Evolutionary conservation across 2,888 invertebrate species (phyloP).

Genomic region (Drosophila pegasa): DNA sequence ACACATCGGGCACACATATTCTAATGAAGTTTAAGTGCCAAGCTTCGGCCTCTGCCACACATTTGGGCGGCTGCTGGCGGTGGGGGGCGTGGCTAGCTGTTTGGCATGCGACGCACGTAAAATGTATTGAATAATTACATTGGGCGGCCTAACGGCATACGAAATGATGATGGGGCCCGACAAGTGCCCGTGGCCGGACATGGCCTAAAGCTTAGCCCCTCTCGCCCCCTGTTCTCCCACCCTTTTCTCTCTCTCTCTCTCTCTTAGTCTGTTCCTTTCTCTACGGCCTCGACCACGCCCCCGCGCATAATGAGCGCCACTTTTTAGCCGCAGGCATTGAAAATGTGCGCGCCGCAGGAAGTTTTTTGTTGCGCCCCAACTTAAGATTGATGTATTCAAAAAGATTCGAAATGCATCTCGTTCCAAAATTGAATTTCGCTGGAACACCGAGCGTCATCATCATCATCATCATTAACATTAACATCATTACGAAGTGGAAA

Average conservation of each 20-base stretch:
- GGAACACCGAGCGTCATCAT: conserved; percentile 40
- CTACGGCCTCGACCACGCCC: conserved; percentile 29
- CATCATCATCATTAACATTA: conserved; percentile 19
- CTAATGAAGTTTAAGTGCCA: conserved; percentile 70
- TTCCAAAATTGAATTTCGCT: conserved; percentile 67
- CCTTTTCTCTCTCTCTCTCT: background rate
- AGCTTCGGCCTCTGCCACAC: conserved; percentile 27
- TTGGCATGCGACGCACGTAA: conserved; percentile 74
- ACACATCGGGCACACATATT: conserved; percentile 56
- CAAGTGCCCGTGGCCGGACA: conserved; percentile 57
- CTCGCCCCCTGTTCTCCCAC: background rate
- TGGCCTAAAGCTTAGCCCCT: conserved; percentile 34
- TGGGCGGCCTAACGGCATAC: conserved; percentile 73
- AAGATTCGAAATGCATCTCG: conserved; percentile 63
- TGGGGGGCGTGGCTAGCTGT: conserved; percentile 51
- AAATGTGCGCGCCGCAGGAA: conserved; percentile 57
- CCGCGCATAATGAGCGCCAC: conserved; percentile 68
- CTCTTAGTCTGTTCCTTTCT: too few relatives aligned
- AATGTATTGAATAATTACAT: conserved; percentile 80
- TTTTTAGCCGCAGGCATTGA: conserved; percentile 60
- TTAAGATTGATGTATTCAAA: conserved; percentile 71
- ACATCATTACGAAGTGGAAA: conserved; percentile 35
- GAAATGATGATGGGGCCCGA: conserved; percentile 49
- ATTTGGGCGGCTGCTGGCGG: conserved; percentile 13
- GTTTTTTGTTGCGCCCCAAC: conserved; percentile 27